Conservation (phyloP, 2,888 invertebrate genomes). For the Papilio demoleus region DNA sequence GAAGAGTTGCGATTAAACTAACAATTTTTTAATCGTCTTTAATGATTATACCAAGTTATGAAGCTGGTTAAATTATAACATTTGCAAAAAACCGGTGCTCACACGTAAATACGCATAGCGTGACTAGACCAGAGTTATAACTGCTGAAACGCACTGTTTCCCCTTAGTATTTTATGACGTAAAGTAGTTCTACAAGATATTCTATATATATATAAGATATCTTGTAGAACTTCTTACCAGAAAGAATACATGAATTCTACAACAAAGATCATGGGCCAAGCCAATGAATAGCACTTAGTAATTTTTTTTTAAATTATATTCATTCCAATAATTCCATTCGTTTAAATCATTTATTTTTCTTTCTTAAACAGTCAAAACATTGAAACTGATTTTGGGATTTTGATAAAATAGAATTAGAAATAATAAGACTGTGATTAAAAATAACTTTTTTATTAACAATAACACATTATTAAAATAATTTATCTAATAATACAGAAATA, state of each 20-base stretch:
- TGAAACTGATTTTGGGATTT: too few species aligned
- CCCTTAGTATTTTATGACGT: not conserved
- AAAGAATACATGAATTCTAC: not conserved
- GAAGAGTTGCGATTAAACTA: not conserved
- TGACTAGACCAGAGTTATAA: slow-evolving; percentile 3
- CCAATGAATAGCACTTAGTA: too few species aligned
- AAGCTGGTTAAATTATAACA: not conserved
- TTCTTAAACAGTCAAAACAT: too few species aligned
- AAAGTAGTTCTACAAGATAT: not conserved
- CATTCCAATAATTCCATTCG: too few species aligned
- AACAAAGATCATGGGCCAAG: not conserved
- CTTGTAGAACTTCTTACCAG: not conserved
- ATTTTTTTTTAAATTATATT: too few species aligned
- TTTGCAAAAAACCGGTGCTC: not conserved
- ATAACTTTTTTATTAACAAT: slow-evolving; percentile 16
- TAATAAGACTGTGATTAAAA: slow-evolving; percentile 3
- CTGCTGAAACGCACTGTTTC: slow-evolving; percentile 6
- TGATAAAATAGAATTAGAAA: not conserved
- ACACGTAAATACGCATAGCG: not conserved
- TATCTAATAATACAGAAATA: not conserved
- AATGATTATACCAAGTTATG: not conserved
- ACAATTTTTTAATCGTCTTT: not conserved
- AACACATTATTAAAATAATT: slow-evolving; percentile 14
- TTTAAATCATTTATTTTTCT: too few species aligned
- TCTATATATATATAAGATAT: too few species aligned